phyloP scores from a whole-genome alignment of 2,888 invertebrate genomes.

The Ophion slaviceki region DNA sequence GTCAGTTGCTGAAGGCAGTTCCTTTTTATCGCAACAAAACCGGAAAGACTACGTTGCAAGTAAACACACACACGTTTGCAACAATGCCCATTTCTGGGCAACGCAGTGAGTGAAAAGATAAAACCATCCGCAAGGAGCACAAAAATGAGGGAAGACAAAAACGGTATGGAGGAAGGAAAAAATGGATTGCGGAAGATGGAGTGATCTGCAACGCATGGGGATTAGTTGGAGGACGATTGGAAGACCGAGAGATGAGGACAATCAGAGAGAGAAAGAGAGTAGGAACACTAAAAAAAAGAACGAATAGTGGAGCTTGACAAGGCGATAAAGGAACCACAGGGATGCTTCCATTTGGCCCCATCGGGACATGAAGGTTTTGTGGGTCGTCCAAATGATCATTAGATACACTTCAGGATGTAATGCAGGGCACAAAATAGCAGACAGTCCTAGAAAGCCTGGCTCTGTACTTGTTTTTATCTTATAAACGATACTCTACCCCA shows the following conservation, averaged over 20 bases:
- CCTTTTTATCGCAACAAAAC: conserved; percentile 50
- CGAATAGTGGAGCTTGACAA: conserved; percentile 20
- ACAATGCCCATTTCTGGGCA: neutral
- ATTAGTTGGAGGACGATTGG: conserved; percentile 28
- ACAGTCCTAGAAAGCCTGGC: neutral
- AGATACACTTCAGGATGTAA: conserved; percentile 38
- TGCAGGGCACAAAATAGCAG: neutral
- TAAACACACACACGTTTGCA: neutral
- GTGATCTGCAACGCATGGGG: conserved; percentile 31
- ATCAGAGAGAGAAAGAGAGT: conserved; percentile 8
- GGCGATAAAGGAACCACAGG: conserved; percentile 52
- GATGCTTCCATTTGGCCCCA: conserved; percentile 52
- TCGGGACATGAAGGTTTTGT: conserved; percentile 25
- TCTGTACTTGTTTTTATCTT: neutral
- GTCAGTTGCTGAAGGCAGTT: conserved; percentile 40
- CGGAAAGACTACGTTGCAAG: neutral
- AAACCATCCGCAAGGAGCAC: neutral
- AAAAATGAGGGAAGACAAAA: conserved; percentile 11
- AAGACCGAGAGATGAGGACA: neutral
- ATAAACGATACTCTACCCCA: no score
- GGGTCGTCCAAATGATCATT: conserved; percentile 54
- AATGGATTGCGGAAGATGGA: conserved; percentile 33
- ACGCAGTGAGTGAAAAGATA: neutral
- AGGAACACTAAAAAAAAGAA: conserved; percentile 35
- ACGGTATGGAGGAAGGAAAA: conserved; percentile 1